Base-by-base conservation (phyloP, 2,113 vertebrate genomes). In the Chlorodrepanis virens region DNA sequence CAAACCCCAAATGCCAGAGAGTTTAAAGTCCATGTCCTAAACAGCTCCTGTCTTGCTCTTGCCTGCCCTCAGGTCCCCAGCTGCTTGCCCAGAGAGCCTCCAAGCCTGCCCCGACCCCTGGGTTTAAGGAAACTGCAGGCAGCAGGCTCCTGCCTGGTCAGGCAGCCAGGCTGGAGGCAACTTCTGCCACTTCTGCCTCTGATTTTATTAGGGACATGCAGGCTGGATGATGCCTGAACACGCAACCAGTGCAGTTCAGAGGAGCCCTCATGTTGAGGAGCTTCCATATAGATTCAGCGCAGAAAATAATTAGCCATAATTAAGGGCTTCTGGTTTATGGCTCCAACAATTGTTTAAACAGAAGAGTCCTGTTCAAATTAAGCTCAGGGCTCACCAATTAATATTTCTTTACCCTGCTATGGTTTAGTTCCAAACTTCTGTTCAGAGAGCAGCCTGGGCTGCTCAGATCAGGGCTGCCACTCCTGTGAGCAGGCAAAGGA, bases 231-330 rank as follows among this genome's bases (percentile, higher is more conserved):
- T 90, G 95, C 77, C 94, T 83, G 82, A 80, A 92, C 92, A 95
- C 1, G 47, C 90, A 96, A 90, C 59, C 5, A 7, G 60, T 63
- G 87, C 88, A 31, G 80, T 93, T 91, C 85, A 86, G 93, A 95
- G 87, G 47, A 94, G 92, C 74, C 82, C 93, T 96, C 87, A 63
- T 22, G 79, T 72, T 91, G 90, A 95, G 59, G 84, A 96, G 93
- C 83, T 90, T 83, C 90, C 83, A 70, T 78, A 95, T 45, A 93
- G 88, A 95, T 93, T 86, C 80, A 81, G 12, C 8, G 6, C 87
- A 95, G 79, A 95, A 97, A 97, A 96, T 93, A 96, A 96, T 97
- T 77, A 96, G 72, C 79, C 77, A 14, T 95, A 97, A 96, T 96
- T 96, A 96, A 93, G 91, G 95, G 89, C 70, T 97, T 96, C 94